phyloP scores from a whole-genome alignment of 2,888 invertebrate genomes.

The Stictocephala bisonia region DNA sequence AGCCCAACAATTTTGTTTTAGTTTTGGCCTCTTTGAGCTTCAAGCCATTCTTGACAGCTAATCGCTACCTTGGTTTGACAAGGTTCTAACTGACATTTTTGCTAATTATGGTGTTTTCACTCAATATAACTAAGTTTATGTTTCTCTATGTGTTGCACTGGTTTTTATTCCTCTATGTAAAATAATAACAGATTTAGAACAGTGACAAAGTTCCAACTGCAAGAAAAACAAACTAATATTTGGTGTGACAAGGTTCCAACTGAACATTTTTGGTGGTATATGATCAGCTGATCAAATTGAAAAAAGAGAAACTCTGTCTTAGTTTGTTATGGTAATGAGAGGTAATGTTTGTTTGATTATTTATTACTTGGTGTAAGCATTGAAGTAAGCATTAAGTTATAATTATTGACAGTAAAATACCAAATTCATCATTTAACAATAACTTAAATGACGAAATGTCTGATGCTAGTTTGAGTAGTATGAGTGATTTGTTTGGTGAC shows the following conservation, averaged over 20 bases:
- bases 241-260: conserved; percentile 9
- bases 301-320: conserved; percentile 4
- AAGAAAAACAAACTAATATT: conserved; percentile 5
- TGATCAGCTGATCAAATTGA: conserved; percentile 13
- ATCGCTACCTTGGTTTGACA: conserved; percentile 5
- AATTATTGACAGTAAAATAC: neutral
- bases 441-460: conserved; percentile 13
- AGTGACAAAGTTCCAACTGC: neutral
- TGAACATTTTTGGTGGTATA: conserved; percentile 9
- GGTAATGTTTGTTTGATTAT: conserved; percentile 4
- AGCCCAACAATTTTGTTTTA: too few relatives aligned
- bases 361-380: conserved; percentile 8
- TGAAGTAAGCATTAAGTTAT: conserved; percentile 15
- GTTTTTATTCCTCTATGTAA: conserved; percentile 12
- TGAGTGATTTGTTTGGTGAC: conserved; percentile 9
- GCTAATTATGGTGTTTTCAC: neutral
- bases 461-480: conserved; percentile 8
- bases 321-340: conserved; percentile 8
- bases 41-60: too few relatives aligned
- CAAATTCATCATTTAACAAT: conserved; percentile 1
- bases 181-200: conserved; percentile 12
- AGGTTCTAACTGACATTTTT: conserved; percentile 9
- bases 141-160: conserved; percentile 13
- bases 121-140: conserved; percentile 2
- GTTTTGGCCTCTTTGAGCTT: too few relatives aligned